Evolutionary conservation across 2,888 invertebrate genomes (phyloP), one percentile per base, ranked within the genome.

Genomic region (Dicyrtoma fusca): DNA sequence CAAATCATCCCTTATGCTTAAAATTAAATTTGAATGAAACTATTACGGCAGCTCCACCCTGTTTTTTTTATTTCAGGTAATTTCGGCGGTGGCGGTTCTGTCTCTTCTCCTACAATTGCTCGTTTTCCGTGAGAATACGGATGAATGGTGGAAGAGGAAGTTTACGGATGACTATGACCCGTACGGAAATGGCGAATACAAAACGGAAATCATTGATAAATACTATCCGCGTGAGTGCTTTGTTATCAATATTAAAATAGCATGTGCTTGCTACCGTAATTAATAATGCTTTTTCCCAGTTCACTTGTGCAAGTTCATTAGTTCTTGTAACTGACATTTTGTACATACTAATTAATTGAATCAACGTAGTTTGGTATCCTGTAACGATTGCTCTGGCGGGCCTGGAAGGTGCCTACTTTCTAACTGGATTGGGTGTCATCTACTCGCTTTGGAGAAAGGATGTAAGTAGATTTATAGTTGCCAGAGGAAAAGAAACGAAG

Each of bases 81-180:
- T 75, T 42, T 49, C 71, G 19, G 17, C 63, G 21, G 14, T 49
- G 17, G 42, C 65, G 17, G 49, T 71, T n/a, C 3, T 34, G 3
- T 34, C 34, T 34, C 34, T 34, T 34, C 34, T 34, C 34, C n/a
- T 5, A 34, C 34, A 34, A n/a, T 19, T 71, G 45, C 1, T 71
- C 14, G 26, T 53, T 1, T 71, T 19, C 47, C 65, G 45, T 3
- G 47, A 66, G 1, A 26, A 49, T 25, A 71, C 74, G 1, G 73
- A 74, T 11, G 8, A 23, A 0, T 76, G 73, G 75, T 79, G 79
- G 76, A 11, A 72, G 5, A 68, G 72, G 17, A 77, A 75, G 51
- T 77, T 79, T 53, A 62, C 53, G 23, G 59, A 74, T 17, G 79
- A 79, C 25, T 74, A 75, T 51, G 77, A 79, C 51, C 76, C 69